A percentile compares a stretch with the other conserved stretches of the same genome.
These are phyloP conservation scores for Heliothis virescens DNA, from an alignment of 1,140 invertebrate species.

Conservation along the genomic window DNA sequence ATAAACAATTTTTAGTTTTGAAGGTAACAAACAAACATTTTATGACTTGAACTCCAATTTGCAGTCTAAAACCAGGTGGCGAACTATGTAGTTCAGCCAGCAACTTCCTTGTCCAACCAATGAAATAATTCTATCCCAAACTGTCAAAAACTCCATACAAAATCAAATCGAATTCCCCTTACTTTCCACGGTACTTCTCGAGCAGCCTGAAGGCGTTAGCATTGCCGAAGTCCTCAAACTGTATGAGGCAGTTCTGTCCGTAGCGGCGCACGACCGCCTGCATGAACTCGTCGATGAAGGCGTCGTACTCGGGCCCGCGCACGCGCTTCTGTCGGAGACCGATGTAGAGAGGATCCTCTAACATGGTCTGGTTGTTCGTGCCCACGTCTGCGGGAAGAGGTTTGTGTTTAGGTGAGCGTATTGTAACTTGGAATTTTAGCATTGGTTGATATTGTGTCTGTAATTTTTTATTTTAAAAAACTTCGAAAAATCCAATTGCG, in stretches of 20 bases:
- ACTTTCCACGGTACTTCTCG: slow-evolving; percentile 92
- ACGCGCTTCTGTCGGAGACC: slow-evolving; percentile 94
- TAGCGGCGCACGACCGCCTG: slow-evolving; percentile 93
- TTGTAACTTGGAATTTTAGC: neutral
- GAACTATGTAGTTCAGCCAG: too few relatives aligned
- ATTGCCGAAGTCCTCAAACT: slow-evolving; percentile 99
- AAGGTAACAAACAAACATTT: too few relatives aligned
- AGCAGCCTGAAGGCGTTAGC: slow-evolving; percentile 95
- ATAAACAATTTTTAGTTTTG: neutral
- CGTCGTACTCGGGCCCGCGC: slow-evolving; percentile 94
- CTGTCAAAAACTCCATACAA: too few relatives aligned
- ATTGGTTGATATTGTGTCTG: too few relatives aligned
- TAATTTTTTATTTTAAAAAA: too few relatives aligned
- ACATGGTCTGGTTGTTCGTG: slow-evolving; percentile 94
- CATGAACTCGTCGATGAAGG: slow-evolving; percentile 99
- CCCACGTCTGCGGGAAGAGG: slow-evolving; percentile 90
- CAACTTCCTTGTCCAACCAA: too few relatives aligned
- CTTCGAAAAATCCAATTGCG: too few relatives aligned
- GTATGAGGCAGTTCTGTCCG: slow-evolving; percentile 93
- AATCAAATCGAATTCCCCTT: slow-evolving; percentile 38
- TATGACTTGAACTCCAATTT: too few relatives aligned
- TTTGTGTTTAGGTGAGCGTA: neutral
- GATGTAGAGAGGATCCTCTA: slow-evolving; percentile 97
- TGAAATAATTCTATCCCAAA: too few relatives aligned
- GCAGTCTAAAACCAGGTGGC: too few relatives aligned